Conservation (phyloP, 2,888 invertebrate genomes). For the Oscheius sp. region DNA sequence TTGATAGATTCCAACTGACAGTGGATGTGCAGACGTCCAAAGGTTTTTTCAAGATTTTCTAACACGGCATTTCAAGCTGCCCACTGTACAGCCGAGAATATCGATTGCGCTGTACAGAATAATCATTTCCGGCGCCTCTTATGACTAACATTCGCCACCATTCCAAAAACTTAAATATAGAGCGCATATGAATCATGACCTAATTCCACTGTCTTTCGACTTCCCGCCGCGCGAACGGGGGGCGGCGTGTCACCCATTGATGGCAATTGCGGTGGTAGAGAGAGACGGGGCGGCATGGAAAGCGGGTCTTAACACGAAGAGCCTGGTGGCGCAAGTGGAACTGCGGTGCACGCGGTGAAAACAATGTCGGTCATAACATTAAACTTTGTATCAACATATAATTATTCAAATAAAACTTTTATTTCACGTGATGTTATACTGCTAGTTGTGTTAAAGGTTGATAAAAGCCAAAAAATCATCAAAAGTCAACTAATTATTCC, state of each 20-base stretch:
- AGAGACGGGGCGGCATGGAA: constrained; percentile 5
- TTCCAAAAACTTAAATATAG: too few relatives aligned
- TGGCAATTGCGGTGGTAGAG: constrained; percentile 9
- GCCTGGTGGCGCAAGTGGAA: not conserved
- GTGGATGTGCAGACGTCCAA: too few relatives aligned
- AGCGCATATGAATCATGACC: too few relatives aligned
- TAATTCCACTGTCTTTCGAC: not conserved
- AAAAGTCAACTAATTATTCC: not conserved
- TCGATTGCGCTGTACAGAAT: too few relatives aligned
- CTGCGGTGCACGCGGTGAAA: constrained; percentile 1
- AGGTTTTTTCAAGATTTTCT: too few relatives aligned
- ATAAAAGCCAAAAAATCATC: not conserved
- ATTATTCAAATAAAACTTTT: not conserved
- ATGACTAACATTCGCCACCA: too few relatives aligned
- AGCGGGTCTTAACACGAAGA: constrained; percentile 12
- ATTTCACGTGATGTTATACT: too few relatives aligned
- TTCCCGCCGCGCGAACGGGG: constrained; percentile 3
- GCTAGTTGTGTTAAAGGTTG: not conserved
- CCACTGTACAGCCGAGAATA: too few relatives aligned
- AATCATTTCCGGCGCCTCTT: too few relatives aligned
- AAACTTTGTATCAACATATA: not conserved
- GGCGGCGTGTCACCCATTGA: constrained; percentile 24
- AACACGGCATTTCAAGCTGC: too few relatives aligned
- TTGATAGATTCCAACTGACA: too few relatives aligned
- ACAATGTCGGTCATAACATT: constrained; percentile 17